A percentile compares a stretch with the other conserved stretches of the same genome.
These are phyloP conservation scores for Lepilemur ruficaudatus DNA, from an alignment of 2,797 vertebrate genomes.

Conservation along the genomic window DNA sequence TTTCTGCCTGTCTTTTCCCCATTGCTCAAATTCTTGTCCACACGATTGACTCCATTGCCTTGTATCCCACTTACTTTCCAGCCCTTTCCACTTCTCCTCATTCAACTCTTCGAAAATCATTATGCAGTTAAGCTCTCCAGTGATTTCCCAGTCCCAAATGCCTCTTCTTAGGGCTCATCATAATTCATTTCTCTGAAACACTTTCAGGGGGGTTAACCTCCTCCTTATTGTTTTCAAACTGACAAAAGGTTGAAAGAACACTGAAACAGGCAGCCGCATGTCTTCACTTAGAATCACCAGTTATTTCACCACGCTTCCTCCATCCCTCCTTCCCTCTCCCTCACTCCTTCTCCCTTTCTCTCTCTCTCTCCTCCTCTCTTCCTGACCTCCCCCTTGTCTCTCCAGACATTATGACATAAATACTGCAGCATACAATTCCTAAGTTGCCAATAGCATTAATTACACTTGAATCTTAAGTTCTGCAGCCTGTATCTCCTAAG, in stretches of 20 bases:
- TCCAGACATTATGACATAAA: not conserved
- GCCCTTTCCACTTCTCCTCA: not conserved
- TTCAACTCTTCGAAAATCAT: not conserved
- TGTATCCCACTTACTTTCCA: not conserved
- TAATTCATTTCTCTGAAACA: constrained; percentile 27
- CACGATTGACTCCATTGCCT: not conserved
- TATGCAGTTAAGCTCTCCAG: not conserved
- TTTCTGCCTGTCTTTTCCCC: not conserved
- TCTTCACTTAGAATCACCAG: not conserved
- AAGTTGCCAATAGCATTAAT: not conserved
- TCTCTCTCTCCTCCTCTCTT: not conserved
- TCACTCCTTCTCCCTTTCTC: not conserved
- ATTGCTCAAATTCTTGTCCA: not conserved
- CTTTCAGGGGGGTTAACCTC: not conserved
- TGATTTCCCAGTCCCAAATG: not conserved
- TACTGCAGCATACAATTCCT: not conserved
- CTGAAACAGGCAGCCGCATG: not conserved
- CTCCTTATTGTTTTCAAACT: not conserved
- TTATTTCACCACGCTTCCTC: not conserved
- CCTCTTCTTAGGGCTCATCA: not conserved
- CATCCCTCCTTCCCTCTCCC: not conserved
- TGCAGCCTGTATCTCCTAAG: not conserved
- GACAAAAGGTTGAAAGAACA: not conserved
- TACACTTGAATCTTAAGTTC: not conserved
- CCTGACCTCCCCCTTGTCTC: not conserved